Conservation (phyloP, 2,888 invertebrate species). For the Sarcophaga variegata region DNA sequence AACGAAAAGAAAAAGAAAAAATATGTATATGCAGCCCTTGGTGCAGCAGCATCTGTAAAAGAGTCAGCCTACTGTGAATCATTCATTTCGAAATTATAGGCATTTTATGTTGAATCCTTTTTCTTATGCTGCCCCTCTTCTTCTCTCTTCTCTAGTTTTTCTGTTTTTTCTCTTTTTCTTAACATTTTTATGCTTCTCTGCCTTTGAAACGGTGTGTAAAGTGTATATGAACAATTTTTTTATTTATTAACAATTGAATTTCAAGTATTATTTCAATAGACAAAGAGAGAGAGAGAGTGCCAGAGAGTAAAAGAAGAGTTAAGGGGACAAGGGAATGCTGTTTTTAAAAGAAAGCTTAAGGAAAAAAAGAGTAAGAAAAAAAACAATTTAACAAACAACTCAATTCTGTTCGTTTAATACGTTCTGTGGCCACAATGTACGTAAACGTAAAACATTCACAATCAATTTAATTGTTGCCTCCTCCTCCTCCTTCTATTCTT, state of each 20-base stretch:
- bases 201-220: slow-evolving; percentile 44
- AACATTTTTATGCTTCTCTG: neutral
- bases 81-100: slow-evolving; percentile 45
- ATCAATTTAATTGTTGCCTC: too few species aligned
- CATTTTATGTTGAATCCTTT: slow-evolving; percentile 29
- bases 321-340: too few species aligned
- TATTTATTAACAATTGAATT: slow-evolving; percentile 59
- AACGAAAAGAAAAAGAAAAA: slow-evolving; percentile 31
- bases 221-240: slow-evolving; percentile 21
- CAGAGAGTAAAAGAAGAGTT: too few species aligned
- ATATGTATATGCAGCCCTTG: slow-evolving; percentile 1
- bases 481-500: too few species aligned
- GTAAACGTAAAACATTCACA: too few species aligned
- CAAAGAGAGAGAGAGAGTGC: too few species aligned
- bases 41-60: slow-evolving; percentile 22
- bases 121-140: neutral
- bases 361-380: neutral
- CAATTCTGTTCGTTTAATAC: slow-evolving; percentile 22
- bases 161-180: too few species aligned
- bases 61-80: slow-evolving; percentile 24
- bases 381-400: slow-evolving; percentile 19
- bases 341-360: too few species aligned
- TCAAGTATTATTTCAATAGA: slow-evolving; percentile 26
- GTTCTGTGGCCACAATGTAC: slow-evolving; percentile 48
- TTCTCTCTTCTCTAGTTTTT: too few species aligned